These are phyloP conservation scores for Cacatua alba DNA, from an alignment of 2,113 vertebrate species.

Conservation along the genomic window DNA sequence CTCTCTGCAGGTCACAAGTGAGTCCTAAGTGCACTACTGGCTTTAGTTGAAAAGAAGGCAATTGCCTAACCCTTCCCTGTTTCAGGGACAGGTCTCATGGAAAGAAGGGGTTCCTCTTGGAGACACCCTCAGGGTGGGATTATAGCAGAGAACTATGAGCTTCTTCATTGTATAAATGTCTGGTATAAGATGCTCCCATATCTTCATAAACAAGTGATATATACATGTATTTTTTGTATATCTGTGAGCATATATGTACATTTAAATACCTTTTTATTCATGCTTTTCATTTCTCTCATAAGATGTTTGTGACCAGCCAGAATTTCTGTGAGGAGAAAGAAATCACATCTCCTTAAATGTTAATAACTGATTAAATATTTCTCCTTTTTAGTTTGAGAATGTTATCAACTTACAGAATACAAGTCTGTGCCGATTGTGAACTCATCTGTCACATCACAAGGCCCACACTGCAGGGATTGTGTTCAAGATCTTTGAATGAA, in stretches of 20 bases:
- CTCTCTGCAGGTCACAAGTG: background rate
- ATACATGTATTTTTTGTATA: background rate
- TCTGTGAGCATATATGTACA: background rate
- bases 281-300: background rate
- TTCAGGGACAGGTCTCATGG: background rate
- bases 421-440: background rate
- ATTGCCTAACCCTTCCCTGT: background rate
- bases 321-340: background rate
- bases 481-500: background rate
- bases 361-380: background rate
- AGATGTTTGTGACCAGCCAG: background rate
- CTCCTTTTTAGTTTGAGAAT: background rate
- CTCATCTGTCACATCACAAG: background rate
- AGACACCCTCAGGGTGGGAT: background rate
- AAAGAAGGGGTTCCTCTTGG: background rate
- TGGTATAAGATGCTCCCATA: background rate
- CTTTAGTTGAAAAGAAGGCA: background rate
- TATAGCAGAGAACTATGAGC: background rate
- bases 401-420: background rate
- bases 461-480: background rate
- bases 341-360: background rate
- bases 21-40: rapidly evolving
- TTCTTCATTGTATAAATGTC: background rate
- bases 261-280: background rate
- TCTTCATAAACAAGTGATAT: background rate